Percentiles rank a stretch among this genome's conserved stretches.
Evolutionary conservation across 2,797 vertebrate species (phyloP).

Genomic region (Poecilia gillii): DNA sequence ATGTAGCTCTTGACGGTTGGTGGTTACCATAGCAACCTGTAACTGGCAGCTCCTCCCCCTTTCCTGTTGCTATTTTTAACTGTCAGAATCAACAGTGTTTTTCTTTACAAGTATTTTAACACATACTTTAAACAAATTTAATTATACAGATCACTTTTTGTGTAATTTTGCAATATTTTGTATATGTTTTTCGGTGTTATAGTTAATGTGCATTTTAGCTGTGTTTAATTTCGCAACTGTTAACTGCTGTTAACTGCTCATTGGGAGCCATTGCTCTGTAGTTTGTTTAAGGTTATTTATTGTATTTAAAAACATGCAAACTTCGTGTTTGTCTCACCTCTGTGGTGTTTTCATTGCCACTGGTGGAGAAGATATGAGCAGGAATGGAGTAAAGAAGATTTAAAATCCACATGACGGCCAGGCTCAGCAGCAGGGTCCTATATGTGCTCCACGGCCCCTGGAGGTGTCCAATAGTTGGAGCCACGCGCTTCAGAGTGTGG

Average conservation of each 20-base stretch:
- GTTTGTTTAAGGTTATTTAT: no score
- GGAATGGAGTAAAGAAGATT: conserved; percentile 82
- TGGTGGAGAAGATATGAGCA: conserved; percentile 80
- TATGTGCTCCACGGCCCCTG: conserved; percentile 39
- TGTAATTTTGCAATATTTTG: no score
- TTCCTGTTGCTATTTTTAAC: neutral
- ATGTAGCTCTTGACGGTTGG: no score
- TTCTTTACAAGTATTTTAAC: neutral
- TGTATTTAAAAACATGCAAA: neutral
- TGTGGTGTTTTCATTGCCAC: conserved; percentile 75
- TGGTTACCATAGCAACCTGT: no score
- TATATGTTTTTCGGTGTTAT: no score
- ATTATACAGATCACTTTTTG: no score
- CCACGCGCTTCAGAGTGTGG: conserved; percentile 77
- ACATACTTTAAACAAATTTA: no score
- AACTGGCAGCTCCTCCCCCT: no score
- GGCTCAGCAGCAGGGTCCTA: conserved; percentile 54
- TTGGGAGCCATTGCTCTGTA: no score
- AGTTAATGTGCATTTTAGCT: no score
- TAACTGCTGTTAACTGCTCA: no score
- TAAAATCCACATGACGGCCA: conserved; percentile 79
- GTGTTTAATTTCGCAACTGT: no score
- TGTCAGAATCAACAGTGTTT: neutral
- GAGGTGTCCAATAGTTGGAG: conserved; percentile 38
- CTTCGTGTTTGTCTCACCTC: conserved; percentile 65